These are phyloP conservation scores for Pogonus chalceus DNA, from an alignment of 1,140 invertebrate genomes.

Conservation along the genomic window DNA sequence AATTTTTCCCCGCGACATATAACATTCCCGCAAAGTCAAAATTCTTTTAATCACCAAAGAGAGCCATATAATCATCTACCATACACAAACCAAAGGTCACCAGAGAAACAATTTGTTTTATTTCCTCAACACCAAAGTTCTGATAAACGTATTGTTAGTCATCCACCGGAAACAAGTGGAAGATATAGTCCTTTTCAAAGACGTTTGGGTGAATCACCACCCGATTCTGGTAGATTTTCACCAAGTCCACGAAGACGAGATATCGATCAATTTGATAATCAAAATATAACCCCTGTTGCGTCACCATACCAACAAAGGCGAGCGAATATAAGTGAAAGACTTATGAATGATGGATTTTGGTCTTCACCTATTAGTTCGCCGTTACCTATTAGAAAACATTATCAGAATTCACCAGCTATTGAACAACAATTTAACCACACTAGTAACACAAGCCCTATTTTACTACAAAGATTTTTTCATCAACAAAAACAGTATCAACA, in stretches of 20 bases:
- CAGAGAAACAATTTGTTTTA: slow-evolving; percentile 1
- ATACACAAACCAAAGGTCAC: slow-evolving; percentile 17
- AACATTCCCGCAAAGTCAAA: neutral
- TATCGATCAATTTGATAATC: slow-evolving; percentile 4
- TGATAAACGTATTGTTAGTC: neutral
- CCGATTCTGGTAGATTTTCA: slow-evolving; percentile 16
- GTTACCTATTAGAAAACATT: slow-evolving; percentile 22
- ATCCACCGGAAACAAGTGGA: neutral
- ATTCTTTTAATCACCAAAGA: slow-evolving; percentile 18
- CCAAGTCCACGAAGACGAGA: slow-evolving; percentile 12
- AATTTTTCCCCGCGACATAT: slow-evolving; percentile 9
- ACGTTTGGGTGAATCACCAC: slow-evolving; percentile 12
- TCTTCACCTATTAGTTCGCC: slow-evolving; percentile 27
- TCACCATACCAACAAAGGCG: slow-evolving; percentile 14
- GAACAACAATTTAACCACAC: slow-evolving; percentile 30
- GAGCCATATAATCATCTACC: slow-evolving; percentile 13
- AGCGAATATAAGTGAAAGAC: neutral
- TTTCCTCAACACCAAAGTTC: slow-evolving; percentile 12
- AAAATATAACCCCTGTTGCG: slow-evolving; percentile 6
- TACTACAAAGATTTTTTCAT: slow-evolving; percentile 51
- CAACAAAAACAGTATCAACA: slow-evolving; percentile 46
- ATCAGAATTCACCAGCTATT: slow-evolving; percentile 13
- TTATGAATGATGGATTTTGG: slow-evolving; percentile 16
- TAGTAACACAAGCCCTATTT: slow-evolving; percentile 50
- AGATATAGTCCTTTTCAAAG: slow-evolving; percentile 22